Base-by-base conservation (phyloP, 2,888 invertebrate species). In the Drosophila koepferae region DNA sequence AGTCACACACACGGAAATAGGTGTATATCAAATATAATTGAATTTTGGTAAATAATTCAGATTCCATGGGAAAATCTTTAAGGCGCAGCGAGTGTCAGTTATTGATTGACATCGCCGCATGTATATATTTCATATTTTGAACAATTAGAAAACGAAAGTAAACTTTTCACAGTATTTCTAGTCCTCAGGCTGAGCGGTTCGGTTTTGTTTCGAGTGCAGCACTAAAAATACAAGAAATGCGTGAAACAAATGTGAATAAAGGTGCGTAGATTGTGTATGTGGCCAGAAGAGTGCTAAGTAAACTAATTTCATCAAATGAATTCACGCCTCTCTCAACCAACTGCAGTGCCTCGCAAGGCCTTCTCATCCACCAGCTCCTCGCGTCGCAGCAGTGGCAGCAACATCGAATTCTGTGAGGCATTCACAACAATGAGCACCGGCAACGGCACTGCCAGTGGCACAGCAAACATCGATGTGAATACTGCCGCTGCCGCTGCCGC, bases 31-130 rank as follows among this genome's bases (percentile, higher is more conserved):
- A 23, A 59, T 43, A 71, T 83, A 88, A 89, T 88, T 85, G 81
- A 14, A 77, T 72, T 78, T 78, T 88, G 66, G 72, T 34, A 76
- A 81, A 86, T 85, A 86, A 85, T 89, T 89, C 78, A 83, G 58
- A 67, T 56, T 76, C 80, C 80, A 86, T 92, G 92, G 91, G 92
- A 92, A 91, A 80, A 80, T 88, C 82, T 86, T 77, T 12, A 72
- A 66, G 70, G 67, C 75, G 64, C 70, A 75, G 65, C 72, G 81
- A 71, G 78, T 91, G 92, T 56, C 77, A 72, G 66, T 90, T 91
- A 91, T 91, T 90, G 91, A 91, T 91, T 91, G 80, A 70, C 68
- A 71, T 62, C 58, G 40, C 38, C 46, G 6, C 14, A 14, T 8
- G 23, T 46, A 43, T 10, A 38, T 54, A 63, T 55, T 61, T 59